phyloP scores from a whole-genome alignment of 2,888 invertebrate genomes.

The Leptogaster cylindrica region DNA sequence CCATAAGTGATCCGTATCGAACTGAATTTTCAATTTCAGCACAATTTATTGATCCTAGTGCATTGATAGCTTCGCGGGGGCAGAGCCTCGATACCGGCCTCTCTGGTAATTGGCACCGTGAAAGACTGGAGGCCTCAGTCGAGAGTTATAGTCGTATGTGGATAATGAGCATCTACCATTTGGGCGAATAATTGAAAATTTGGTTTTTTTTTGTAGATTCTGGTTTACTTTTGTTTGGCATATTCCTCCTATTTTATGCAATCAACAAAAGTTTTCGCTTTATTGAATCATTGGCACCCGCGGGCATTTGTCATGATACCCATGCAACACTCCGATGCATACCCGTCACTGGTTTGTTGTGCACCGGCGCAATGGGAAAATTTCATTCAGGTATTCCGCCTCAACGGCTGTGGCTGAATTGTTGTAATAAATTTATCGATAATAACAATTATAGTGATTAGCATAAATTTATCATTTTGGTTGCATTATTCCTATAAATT shows the following conservation, averaged over 20 bases:
- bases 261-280: slow-evolving; percentile 33
- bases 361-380: slow-evolving; percentile 17
- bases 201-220: slow-evolving; percentile 39
- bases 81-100: background rate
- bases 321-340: slow-evolving; percentile 1
- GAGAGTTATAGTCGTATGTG: slow-evolving; percentile 12
- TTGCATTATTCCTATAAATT: slow-evolving; percentile 41
- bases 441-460: slow-evolving; percentile 43
- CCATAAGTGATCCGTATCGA: slow-evolving; percentile 28
- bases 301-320: slow-evolving; percentile 34
- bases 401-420: slow-evolving; percentile 33
- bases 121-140: background rate
- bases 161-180: slow-evolving; percentile 31
- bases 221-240: slow-evolving; percentile 20
- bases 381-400: slow-evolving; percentile 39
- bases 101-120: background rate
- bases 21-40: slow-evolving; percentile 35
- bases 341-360: background rate
- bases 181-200: slow-evolving; percentile 35
- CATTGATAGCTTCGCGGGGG: slow-evolving; percentile 9
- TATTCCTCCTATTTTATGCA: slow-evolving; percentile 27
- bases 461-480: slow-evolving; percentile 44
- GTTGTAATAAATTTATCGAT: slow-evolving; percentile 43
- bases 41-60: slow-evolving; percentile 31
- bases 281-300: slow-evolving; percentile 31